Evolutionary conservation across 2,888 invertebrate genomes (phyloP).

Genomic region (Tryphoninae sp.): DNA sequence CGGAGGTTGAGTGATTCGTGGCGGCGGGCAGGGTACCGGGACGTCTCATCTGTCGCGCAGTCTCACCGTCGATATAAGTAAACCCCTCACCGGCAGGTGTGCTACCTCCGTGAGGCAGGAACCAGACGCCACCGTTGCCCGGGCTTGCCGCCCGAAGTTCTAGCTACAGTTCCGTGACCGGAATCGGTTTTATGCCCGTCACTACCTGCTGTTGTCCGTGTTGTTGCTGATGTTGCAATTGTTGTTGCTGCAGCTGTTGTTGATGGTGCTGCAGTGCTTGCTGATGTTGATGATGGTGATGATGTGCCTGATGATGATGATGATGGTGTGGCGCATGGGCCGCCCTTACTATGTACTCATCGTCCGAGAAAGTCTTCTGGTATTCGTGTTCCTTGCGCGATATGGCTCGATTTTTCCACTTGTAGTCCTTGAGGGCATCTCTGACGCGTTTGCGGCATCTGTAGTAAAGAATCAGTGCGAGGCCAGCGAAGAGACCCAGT

Average conservation of each 20-base stretch:
- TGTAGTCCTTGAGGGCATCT: slow-evolving; percentile 91
- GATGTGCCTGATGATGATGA: slow-evolving; percentile 79
- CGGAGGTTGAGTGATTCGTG: slow-evolving; percentile 59
- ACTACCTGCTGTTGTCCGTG: slow-evolving; percentile 73
- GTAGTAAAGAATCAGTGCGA: slow-evolving; percentile 88
- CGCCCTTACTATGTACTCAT: slow-evolving; percentile 90
- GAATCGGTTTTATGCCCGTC: slow-evolving; percentile 86
- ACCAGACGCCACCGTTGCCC: slow-evolving; percentile 87
- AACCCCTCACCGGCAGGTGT: slow-evolving; percentile 87
- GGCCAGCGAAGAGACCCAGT: slow-evolving; percentile 87
- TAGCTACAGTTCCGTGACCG: slow-evolving; percentile 97
- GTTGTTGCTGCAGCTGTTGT: slow-evolving; percentile 79
- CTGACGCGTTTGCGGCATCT: slow-evolving; percentile 91
- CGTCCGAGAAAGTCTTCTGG: slow-evolving; percentile 94
- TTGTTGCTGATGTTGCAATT: slow-evolving; percentile 81
- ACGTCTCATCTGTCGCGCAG: slow-evolving; percentile 83
- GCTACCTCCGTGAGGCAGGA: slow-evolving; percentile 85
- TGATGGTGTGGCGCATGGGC: slow-evolving; percentile 84
- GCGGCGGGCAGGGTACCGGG: slow-evolving; percentile 79
- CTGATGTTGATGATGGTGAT: slow-evolving; percentile 78
- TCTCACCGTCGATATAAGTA: slow-evolving; percentile 88
- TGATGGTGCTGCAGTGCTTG: slow-evolving; percentile 80
- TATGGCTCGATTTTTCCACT: slow-evolving; percentile 88
- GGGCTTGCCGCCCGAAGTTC: slow-evolving; percentile 93
- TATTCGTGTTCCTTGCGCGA: slow-evolving; percentile 93